Conservation (phyloP, 2,113 vertebrate species). For the Lonchura striata region DNA sequence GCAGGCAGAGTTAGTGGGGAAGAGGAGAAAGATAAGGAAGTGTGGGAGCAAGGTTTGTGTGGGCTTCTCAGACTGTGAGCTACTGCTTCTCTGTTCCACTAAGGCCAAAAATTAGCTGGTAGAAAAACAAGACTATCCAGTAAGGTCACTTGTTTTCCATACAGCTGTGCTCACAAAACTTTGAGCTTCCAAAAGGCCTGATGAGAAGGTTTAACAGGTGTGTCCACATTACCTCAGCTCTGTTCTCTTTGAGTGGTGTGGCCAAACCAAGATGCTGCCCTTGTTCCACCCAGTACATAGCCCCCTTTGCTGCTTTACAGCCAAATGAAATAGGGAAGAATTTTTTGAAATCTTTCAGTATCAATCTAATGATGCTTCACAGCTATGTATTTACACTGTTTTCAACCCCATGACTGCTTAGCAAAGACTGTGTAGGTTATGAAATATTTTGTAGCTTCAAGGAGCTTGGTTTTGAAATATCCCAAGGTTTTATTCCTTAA, state of each 20-base stretch:
- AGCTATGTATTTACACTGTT: fast-evolving
- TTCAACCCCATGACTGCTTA: neutral
- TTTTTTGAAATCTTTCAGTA: neutral
- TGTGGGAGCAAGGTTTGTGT: neutral
- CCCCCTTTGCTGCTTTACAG: neutral
- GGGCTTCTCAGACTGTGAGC: neutral
- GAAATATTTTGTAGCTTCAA: neutral
- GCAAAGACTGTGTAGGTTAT: neutral
- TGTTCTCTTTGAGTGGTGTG: neutral
- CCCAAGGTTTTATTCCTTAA: neutral
- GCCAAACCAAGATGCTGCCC: neutral
- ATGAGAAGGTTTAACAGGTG: neutral
- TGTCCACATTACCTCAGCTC: neutral
- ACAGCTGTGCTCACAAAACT: neutral
- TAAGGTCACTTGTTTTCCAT: neutral
- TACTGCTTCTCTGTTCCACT: neutral
- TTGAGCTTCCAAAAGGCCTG: neutral
- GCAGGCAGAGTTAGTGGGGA: neutral
- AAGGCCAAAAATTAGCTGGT: neutral
- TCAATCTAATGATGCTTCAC: neutral
- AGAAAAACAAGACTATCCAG: neutral
- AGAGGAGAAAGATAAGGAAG: neutral
- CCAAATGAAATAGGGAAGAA: neutral
- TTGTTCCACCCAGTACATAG: neutral
- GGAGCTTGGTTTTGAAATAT: neutral